These are phyloP conservation scores for Torymus texanus DNA, from an alignment of 2,888 invertebrate genomes.

Conservation along the genomic window DNA sequence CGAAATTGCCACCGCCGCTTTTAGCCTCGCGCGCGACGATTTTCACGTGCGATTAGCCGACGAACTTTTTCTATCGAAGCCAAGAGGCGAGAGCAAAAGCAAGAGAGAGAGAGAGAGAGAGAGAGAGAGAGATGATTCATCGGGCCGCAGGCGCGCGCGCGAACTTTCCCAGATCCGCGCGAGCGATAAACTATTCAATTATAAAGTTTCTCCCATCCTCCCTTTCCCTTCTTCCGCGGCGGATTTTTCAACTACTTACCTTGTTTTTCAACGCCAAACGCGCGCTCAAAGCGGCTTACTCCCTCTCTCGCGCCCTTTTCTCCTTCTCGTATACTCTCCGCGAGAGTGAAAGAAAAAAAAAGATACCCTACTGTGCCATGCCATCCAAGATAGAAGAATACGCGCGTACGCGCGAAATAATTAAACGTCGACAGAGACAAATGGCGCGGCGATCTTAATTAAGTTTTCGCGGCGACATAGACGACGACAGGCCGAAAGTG, in stretches of 20 bases:
- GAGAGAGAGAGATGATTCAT: constrained; percentile 47
- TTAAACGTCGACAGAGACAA: constrained; percentile 56
- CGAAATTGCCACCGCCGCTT: too few relatives aligned
- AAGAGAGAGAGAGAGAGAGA: not conserved
- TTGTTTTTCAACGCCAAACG: not conserved
- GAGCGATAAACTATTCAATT: constrained; percentile 56
- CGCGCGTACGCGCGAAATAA: constrained; percentile 43
- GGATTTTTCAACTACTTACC: not conserved
- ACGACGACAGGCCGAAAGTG: constrained; percentile 1
- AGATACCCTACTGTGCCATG: not conserved
- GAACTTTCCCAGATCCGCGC: constrained; percentile 48
- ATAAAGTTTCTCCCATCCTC: constrained; percentile 47
- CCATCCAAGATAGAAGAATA: constrained; percentile 41
- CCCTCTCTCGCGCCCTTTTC: not conserved
- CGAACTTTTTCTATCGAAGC: constrained; percentile 34
- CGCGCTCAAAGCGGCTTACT: constrained; percentile 48
- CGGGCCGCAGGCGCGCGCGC: not conserved
- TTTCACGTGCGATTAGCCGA: constrained; percentile 37
- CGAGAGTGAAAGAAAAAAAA: not conserved
- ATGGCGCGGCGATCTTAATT: constrained; percentile 56
- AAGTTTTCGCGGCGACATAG: constrained; percentile 51
- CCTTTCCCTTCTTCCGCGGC: not conserved
- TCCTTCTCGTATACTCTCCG: not conserved
- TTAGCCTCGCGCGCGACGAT: constrained; percentile 3
- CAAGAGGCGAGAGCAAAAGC: constrained; percentile 2